Evolutionary conservation across 30 jellyfish, hydroid and myxozoan genomes (phyloP).

Genomic region (Phacellophora camtschatica): DNA sequence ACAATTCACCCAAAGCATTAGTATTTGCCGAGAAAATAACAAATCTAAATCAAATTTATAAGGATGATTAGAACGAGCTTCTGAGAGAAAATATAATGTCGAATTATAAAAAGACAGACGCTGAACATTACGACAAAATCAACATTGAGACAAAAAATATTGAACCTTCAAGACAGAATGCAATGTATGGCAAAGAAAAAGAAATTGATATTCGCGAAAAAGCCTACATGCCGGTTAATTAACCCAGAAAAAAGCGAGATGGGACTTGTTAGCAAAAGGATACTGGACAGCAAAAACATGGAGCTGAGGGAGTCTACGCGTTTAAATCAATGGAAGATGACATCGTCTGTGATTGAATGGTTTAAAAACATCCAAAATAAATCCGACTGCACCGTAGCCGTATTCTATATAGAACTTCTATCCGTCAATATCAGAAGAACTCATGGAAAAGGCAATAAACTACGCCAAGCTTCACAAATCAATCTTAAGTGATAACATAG

Average conservation of each 20-base stretch:
- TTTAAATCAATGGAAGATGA: constrained; percentile 55
- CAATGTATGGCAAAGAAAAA: constrained; percentile 9
- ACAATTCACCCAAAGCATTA: background rate
- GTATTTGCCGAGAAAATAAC: constrained; percentile 62
- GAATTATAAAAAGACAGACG: constrained; percentile 21
- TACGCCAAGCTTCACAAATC: constrained; percentile 9
- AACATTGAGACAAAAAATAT: constrained; percentile 2
- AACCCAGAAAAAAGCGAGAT: constrained; percentile 69
- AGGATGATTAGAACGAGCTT: background rate
- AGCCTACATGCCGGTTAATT: constrained; percentile 12
- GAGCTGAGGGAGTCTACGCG: background rate
- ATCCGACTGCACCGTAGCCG: constrained; percentile 6
- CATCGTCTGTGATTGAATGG: constrained; percentile 36
- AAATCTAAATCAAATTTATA: background rate
- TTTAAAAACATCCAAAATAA: constrained; percentile 42
- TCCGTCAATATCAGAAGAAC: constrained; percentile 48
- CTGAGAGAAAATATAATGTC: constrained; percentile 11
- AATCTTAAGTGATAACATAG: constrained; percentile 3
- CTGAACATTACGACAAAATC: background rate
- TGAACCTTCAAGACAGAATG: constrained; percentile 21
- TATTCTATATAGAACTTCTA: constrained; percentile 61
- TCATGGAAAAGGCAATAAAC: constrained; percentile 9
- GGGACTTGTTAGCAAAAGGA: constrained; percentile 56
- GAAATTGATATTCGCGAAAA: constrained; percentile 45
- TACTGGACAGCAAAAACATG: constrained; percentile 45